A percentile compares a stretch with the other conserved stretches of the same genome.
phyloP scores from a whole-genome alignment of 2,888 invertebrate genomes.

The Epinotia nisella region DNA sequence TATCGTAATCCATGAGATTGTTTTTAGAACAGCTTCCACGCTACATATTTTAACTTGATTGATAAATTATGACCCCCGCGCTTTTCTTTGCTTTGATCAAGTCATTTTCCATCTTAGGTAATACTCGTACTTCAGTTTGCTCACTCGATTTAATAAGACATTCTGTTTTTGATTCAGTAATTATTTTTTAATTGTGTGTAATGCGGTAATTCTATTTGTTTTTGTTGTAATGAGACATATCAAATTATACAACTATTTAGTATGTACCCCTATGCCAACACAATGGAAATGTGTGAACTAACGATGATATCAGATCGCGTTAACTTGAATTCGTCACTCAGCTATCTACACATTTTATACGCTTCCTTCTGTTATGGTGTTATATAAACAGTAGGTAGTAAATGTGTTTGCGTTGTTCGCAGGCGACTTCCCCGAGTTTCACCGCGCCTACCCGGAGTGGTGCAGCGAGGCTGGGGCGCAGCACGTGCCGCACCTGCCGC shows the following conservation, averaged over 20 bases:
- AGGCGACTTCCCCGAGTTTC: conserved; percentile 95
- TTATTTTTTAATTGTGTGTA: neutral
- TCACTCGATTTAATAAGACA: neutral
- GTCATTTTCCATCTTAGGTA: neutral
- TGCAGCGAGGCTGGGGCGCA: conserved; percentile 92
- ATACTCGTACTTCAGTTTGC: neutral
- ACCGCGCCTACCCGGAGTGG: conserved; percentile 95
- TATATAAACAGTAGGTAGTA: neutral
- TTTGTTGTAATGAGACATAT: neutral
- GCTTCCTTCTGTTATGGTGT: neutral
- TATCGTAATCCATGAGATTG: neutral
- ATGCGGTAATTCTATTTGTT: neutral
- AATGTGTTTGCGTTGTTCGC: conserved; percentile 64
- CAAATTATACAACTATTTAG: no score
- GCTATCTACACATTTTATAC: neutral
- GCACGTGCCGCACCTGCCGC: conserved; percentile 84
- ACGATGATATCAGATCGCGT: conserved; percentile 15
- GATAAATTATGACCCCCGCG: conserved; percentile 1
- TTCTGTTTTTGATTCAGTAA: neutral
- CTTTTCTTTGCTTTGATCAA: neutral
- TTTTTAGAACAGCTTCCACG: conserved; percentile 7
- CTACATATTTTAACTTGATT: neutral
- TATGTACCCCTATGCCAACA: neutral
- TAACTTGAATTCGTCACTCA: conserved; percentile 1
- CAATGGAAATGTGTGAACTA: conserved; percentile 8